These are phyloP conservation scores for Gallinago jamesoni DNA, from an alignment of 2,113 vertebrate species.

Conservation along the genomic window DNA sequence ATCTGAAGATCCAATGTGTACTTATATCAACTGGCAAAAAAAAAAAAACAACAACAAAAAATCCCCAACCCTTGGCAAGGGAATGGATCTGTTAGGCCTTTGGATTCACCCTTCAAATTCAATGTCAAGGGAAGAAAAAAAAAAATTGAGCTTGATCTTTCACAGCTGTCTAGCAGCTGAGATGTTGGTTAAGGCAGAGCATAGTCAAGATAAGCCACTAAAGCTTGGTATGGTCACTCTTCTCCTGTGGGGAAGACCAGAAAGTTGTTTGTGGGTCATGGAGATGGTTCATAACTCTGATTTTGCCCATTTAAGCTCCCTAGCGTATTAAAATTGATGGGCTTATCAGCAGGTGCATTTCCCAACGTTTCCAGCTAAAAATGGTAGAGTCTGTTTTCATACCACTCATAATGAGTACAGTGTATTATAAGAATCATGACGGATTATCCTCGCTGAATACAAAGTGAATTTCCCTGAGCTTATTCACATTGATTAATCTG, in stretches of 20 bases:
- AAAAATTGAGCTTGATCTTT: slow-evolving; percentile 25
- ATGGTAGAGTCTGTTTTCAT: background rate
- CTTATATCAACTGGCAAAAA: slow-evolving; percentile 27
- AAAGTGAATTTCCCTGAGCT: background rate
- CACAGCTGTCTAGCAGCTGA: slow-evolving; percentile 54
- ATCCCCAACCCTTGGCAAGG: background rate
- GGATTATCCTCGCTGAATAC: slow-evolving; percentile 1
- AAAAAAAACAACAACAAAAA: background rate
- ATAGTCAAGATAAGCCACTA: background rate
- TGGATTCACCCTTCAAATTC: slow-evolving; percentile 45
- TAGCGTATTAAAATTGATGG: background rate
- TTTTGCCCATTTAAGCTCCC: background rate
- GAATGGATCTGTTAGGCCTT: slow-evolving; percentile 18
- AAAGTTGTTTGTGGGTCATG: background rate
- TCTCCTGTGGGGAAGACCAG: background rate
- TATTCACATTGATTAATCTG: background rate
- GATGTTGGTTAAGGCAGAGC: background rate
- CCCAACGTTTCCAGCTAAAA: background rate
- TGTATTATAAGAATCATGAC: background rate
- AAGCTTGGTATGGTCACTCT: background rate
- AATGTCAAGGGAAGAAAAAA: slow-evolving; percentile 5
- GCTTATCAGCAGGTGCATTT: background rate
- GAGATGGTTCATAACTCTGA: background rate
- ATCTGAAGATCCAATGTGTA: background rate
- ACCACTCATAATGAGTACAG: background rate